Evolutionary conservation across 2,113 vertebrate species (phyloP), one percentile per base, ranked within the genome.

Genomic region (Charadrius vociferus): DNA sequence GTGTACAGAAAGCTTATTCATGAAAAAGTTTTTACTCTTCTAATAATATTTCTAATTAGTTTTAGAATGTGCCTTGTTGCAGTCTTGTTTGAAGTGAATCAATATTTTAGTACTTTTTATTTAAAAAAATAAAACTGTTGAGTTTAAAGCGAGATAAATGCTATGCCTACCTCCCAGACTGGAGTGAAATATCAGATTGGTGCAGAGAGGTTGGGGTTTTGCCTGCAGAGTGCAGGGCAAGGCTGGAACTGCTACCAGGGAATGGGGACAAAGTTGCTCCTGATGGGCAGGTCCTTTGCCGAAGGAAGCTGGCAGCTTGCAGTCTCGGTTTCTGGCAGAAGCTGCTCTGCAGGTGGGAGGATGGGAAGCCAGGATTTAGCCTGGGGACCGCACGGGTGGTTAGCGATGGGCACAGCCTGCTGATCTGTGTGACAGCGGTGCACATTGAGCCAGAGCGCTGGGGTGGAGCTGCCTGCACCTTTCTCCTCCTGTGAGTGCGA

Each of bases 31-130:
- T 91, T 89, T 75, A 68, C n/a, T 73, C n/a, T 77, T 90, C 47
- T 39, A 92, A 82, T 67, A 88, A 52, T 81, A 72, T 85, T 87
- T 95, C 62, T 59, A 89, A 85, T 89, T 87, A 70, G 6, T 81
- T 74, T 95, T 79, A 58, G 39, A 68, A 68, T 56, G 23, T 81
- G 22, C 8, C 56, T 75, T 75, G 32, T 75, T 88, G 23, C 36
- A 43, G 39, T 56, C 87, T 81, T 92, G 12, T 36, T 95, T 84
- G 47, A 81, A n/a, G 39, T 19, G 6, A 85, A 77, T 87, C 56
- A 85, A 55, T 93, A 87, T 53, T 81, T 79, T 75, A 68, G n/a
- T 49, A 19, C 24, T 92, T 74, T 70, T 83, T 68, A n/a, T 66
- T 83, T 36, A 4, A 70, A 84, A 75, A 26, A 70, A 66, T 12